Conservation (phyloP, 23 tunicate species). For the Diplosoma virens region DNA sequence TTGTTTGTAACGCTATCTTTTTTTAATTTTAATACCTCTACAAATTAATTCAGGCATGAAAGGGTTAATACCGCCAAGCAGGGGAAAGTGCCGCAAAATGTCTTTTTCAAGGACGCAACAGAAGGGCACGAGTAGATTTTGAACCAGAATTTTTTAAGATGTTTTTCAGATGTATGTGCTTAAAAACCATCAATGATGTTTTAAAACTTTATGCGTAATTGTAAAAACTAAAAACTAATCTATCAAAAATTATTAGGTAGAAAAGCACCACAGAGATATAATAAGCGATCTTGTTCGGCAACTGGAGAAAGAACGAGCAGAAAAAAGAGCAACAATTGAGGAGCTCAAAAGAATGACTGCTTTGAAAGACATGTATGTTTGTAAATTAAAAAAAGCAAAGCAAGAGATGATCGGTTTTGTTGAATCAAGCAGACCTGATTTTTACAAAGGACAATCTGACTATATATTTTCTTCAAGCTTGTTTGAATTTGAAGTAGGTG, state of each 20-base stretch:
- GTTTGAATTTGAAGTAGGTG: constrained; percentile 13
- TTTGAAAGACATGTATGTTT: constrained; percentile 32
- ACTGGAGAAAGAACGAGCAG: constrained; percentile 12
- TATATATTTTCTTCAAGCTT: constrained; percentile 47
- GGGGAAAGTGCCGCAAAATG: no score
- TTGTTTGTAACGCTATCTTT: no score
- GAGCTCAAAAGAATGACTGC: constrained; percentile 32
- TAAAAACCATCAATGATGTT: no score
- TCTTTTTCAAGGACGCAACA: no score
- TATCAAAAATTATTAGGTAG: constrained; percentile 5
- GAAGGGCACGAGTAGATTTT: no score
- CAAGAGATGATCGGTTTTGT: constrained; percentile 47
- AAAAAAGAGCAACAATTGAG: constrained; percentile 15
- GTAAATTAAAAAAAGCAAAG: constrained; percentile 33
- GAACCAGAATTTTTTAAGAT: no score
- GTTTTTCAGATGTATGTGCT: no score
- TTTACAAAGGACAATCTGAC: constrained; percentile 61
- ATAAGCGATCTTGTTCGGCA: background rate
- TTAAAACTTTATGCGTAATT: background rate
- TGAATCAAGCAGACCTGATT: constrained; percentile 77
- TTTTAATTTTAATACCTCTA: no score
- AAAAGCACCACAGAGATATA: background rate
- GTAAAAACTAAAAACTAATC: background rate
- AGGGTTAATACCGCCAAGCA: no score
- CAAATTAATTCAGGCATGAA: no score